Base-by-base conservation (phyloP, 2,797 vertebrate species). In the Triplophysa bombifrons region DNA sequence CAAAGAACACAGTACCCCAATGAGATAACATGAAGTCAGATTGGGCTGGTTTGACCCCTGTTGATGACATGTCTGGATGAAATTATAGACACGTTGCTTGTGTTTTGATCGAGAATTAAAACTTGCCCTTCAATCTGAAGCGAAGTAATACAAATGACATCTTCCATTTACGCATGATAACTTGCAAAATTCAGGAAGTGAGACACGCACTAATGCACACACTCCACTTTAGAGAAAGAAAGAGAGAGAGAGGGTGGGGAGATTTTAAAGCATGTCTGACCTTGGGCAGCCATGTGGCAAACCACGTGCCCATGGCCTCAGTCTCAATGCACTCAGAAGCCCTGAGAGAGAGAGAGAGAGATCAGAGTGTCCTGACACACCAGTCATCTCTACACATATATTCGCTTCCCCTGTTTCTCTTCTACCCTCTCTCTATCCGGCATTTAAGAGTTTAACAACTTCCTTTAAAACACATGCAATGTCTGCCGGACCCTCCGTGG, bases 271-370 rank as follows among this genome's bases (percentile, higher is more conserved):
- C 77, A 77, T 83, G 68, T 55, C 48, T 65, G 78, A 83, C 65
- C 78, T 81, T 74, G 61, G 38, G 50, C 66, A 75, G 56, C 60
- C 76, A 71, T 74, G 81, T 65, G 75, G 64, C 71, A 68, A 78
- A 82, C 6, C 27, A 64, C 56, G 38, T 78, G 78, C 66, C 71
- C 82, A 78, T 76, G 65, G 63, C 63, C 51, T 75, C 11, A n/a
- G 51, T 27, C 66, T 65, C 82, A 71, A 69, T 80, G 82, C 84
- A 82, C 78, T 80, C 41, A 76, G 50, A 53, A 76, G 68, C 79
- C 76, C 80, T 80, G 30, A 69, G 83, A 53, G 4, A 55, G 20
- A 34, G 4, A 55, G 76, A 34, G n/a, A n/a, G 55, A 64, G 67
- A 74, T 41, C 53, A 56, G 65, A 41, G 46, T 48, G 13, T 13